phyloP scores from a whole-genome alignment of 1,140 invertebrate species.

The Meloidogyne hapla region DNA sequence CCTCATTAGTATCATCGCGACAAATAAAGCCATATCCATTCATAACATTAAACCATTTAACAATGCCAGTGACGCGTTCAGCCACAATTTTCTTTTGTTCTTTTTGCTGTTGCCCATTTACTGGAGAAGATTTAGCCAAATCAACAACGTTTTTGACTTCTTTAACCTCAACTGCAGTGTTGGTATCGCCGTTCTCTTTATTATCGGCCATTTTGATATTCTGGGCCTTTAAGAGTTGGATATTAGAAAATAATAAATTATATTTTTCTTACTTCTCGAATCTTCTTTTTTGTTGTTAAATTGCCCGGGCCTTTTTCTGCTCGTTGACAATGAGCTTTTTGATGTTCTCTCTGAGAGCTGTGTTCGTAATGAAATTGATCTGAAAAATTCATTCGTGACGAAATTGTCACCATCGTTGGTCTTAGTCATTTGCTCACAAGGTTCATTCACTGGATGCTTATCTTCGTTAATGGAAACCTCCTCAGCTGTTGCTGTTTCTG shows the following conservation, averaged over 20 bases:
- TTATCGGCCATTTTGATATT: slow-evolving; percentile 3
- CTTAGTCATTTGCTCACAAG: too few relatives aligned
- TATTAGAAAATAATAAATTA: neutral
- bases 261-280: neutral
- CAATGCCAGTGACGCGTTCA: slow-evolving; percentile 76
- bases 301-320: neutral
- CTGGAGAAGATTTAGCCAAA: neutral
- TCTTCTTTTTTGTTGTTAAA: neutral
- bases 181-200: neutral
- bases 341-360: neutral
- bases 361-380: neutral
- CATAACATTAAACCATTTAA: slow-evolving; percentile 98
- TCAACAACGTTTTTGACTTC: neutral
- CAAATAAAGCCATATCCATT: slow-evolving; percentile 99
- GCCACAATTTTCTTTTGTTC: slow-evolving; percentile 43
- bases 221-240: slow-evolving; percentile 4
- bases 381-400: too few relatives aligned
- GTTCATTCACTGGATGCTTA: too few relatives aligned
- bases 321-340: neutral
- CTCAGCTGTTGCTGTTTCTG: too few relatives aligned
- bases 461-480: too few relatives aligned
- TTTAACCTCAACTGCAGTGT: neutral
- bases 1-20: slow-evolving; percentile 91
- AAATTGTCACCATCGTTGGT: too few relatives aligned
- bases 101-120: slow-evolving; percentile 12